Base-by-base conservation (phyloP, 1,140 invertebrate species). In the Drosophila trapezifrons region DNA sequence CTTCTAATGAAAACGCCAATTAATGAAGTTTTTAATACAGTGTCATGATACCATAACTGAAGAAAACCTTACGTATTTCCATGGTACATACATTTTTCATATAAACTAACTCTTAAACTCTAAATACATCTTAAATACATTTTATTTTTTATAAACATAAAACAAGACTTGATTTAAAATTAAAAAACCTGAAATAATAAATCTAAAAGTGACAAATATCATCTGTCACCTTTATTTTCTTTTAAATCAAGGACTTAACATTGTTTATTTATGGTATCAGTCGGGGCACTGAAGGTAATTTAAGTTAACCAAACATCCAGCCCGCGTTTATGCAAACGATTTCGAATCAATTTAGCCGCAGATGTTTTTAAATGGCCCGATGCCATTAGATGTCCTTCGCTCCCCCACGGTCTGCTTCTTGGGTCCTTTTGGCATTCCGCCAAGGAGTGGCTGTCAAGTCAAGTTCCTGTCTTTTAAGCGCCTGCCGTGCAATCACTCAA, bases 401-500 rank as follows among this genome's bases (percentile, higher is more conserved):
- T 4, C 4, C 37, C 3, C 38, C 15, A 20, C 65, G 20, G 20
- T 20, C 37, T 25, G 27, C 37, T 57, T 70, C 27, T 7, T 7
- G 15, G 18, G 4, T 22, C 25, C 32, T 17, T 35, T 20, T 71
- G 67, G 67, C 65, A 57, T 35, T 57, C 37, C 58, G 70, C 52
- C 70, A 75, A 63, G 57, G 32, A 63, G 70, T 49, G 43, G 49
- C 70, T 73, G 70, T 73, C 69, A 37, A 63, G 27, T 42, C 47
- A 37, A 52, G 45, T 60, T 64, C 51, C 58, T 56, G 65, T 77
- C 42, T 60, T 40, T 74, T 38, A 65, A 60, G 63, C 74, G 51
- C 37, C 49, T 64, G 43, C 42, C 82, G 43, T 64, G 75, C 83
- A 87, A 85, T 86, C 82, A 76, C 83, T 86, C 82, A 87, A 87